A percentile compares a stretch with the other conserved stretches of the same genome.
These are phyloP conservation scores for Sciurus carolinensis DNA, from an alignment of 2,797 vertebrate species.

Conservation along the genomic window DNA sequence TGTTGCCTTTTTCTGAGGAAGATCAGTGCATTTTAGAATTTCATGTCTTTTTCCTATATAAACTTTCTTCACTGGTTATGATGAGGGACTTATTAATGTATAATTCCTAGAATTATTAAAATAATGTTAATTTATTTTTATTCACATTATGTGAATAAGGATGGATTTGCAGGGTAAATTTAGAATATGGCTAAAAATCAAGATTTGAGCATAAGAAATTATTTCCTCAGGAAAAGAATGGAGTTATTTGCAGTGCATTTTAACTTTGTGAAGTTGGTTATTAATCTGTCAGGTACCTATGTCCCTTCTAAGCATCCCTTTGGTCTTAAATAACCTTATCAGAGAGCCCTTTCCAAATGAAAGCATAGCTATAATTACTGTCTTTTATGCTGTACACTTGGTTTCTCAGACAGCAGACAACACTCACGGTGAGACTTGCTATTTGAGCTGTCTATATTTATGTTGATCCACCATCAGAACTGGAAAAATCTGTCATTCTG, in stretches of 20 bases:
- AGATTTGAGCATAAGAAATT: conserved; percentile 60
- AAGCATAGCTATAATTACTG: conserved; percentile 69
- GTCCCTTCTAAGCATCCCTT: conserved; percentile 54
- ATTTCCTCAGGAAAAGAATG: conserved; percentile 54
- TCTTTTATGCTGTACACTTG: conserved; percentile 50
- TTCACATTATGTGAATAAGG: not conserved
- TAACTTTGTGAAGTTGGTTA: conserved; percentile 65
- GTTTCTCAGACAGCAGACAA: conserved; percentile 69
- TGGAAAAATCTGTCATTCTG: not conserved
- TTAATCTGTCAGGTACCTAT: conserved; percentile 66
- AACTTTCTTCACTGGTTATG: conserved; percentile 1
- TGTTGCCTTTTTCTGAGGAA: conserved; percentile 42
- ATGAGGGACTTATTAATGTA: not conserved
- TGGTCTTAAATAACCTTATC: conserved; percentile 53
- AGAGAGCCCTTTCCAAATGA: conserved; percentile 68
- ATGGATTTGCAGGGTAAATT: not conserved
- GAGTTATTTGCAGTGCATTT: conserved; percentile 9
- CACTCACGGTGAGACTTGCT: conserved; percentile 33
- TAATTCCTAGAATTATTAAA: conserved; percentile 58
- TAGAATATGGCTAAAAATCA: conserved; percentile 48
- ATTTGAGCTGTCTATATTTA: conserved; percentile 60
- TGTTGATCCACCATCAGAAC: not conserved
- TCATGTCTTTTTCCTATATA: not conserved
- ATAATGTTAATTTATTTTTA: conserved; percentile 61
- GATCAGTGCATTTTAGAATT: conserved; percentile 45